Percentiles rank a stretch among this genome's conserved stretches.
These are phyloP conservation scores for Neodontobutis hainanensis DNA, from an alignment of 2,113 vertebrate species.

Conservation along the genomic window DNA sequence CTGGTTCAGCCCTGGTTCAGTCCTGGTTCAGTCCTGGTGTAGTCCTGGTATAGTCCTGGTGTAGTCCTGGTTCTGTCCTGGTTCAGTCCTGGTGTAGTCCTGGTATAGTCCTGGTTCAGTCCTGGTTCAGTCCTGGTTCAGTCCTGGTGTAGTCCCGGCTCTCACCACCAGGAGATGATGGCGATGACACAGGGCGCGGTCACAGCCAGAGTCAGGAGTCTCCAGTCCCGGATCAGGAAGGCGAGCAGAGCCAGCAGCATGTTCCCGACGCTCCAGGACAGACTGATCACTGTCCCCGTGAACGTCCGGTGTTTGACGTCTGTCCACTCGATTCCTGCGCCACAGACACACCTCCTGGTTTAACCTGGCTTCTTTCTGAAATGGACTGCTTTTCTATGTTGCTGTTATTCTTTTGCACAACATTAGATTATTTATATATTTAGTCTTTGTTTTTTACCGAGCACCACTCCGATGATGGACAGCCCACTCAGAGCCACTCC, in stretches of 20 bases:
- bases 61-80: neutral
- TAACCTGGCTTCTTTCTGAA: neutral
- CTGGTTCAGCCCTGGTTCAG: neutral
- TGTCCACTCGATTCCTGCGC: conserved; percentile 82
- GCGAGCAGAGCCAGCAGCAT: conserved; percentile 82
- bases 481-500: conserved; percentile 80
- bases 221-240: conserved; percentile 84
- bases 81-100: neutral
- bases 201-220: conserved; percentile 80
- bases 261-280: conserved; percentile 83
- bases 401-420: too few relatives aligned
- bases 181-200: conserved; percentile 80
- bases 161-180: conserved; percentile 84
- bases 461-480: conserved; percentile 78
- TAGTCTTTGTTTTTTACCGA: conserved; percentile 68
- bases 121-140: neutral
- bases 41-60: neutral
- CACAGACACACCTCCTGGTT: neutral
- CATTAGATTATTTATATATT: too few relatives aligned
- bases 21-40: neutral
- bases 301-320: conserved; percentile 82
- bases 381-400: neutral
- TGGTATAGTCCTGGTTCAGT: neutral
- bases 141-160: neutral
- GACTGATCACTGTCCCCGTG: conserved; percentile 75